Percentiles rank a stretch among this genome's conserved stretches.
phyloP scores from a whole-genome alignment of 2,797 vertebrate genomes.

The Sphenopsis melanotis region DNA sequence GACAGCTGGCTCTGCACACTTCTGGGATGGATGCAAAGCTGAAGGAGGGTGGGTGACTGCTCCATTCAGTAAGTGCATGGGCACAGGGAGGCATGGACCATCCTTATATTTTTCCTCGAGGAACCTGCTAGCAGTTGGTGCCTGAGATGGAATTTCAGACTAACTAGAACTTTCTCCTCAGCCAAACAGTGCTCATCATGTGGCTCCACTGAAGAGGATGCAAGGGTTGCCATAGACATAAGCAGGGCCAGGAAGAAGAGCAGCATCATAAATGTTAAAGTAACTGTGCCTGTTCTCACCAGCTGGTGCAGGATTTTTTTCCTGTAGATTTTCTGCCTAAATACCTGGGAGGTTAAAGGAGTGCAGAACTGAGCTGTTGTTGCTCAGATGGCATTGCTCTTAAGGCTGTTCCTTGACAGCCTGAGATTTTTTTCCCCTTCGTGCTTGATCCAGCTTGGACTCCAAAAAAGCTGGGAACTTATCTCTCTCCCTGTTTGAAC shows the following conservation, averaged over 20 bases:
- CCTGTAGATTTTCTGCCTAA: neutral
- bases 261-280: neutral
- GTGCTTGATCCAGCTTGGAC: neutral
- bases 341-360: conserved; percentile 8
- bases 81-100: neutral
- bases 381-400: neutral
- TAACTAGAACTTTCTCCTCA: neutral
- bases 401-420: neutral
- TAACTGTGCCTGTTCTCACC: neutral
- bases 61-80: neutral
- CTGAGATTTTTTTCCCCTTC: neutral
- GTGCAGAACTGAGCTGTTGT: neutral
- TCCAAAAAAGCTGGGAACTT: conserved; percentile 7
- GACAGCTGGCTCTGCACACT: neutral
- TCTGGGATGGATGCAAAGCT: neutral
- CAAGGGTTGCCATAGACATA: neutral
- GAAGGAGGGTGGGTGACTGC: neutral
- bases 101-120: neutral
- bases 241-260: neutral
- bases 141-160: neutral
- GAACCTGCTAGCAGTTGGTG: neutral
- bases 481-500: conserved; percentile 18
- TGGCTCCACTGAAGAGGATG: neutral
- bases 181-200: neutral
- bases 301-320: neutral